Conservation (phyloP, 2,797 vertebrate species). For the Cyprinella venusta region DNA sequence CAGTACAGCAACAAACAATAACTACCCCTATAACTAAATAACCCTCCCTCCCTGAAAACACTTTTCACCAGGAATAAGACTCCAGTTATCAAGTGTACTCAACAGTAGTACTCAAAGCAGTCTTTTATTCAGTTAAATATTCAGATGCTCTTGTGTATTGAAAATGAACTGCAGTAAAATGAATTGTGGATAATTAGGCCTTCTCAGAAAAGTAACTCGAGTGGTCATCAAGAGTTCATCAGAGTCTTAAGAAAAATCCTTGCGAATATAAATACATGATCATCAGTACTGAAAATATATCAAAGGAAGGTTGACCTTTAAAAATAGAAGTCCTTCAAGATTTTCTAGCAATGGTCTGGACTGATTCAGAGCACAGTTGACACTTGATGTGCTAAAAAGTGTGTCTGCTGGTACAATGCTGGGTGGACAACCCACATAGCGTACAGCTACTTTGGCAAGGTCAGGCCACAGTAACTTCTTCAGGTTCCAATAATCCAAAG, state of each 20-base stretch:
- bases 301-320: constrained; percentile 98
- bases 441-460: constrained; percentile 91
- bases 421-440: constrained; percentile 94
- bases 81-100: constrained; percentile 68
- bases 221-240: constrained; percentile 68
- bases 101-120: constrained; percentile 62
- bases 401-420: constrained; percentile 93
- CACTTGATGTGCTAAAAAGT: constrained; percentile 91
- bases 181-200: constrained; percentile 49
- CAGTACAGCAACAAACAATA: constrained; percentile 75
- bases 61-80: constrained; percentile 74
- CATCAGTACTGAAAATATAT: constrained; percentile 99
- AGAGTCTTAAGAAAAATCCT: constrained; percentile 62
- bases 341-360: constrained; percentile 91
- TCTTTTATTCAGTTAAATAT: constrained; percentile 53
- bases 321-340: constrained; percentile 94
- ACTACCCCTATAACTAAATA: constrained; percentile 81
- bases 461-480: constrained; percentile 94
- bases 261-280: constrained; percentile 67
- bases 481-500: constrained; percentile 97
- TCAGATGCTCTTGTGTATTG: constrained; percentile 70
- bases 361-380: constrained; percentile 87
- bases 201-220: constrained; percentile 46
- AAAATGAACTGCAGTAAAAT: constrained; percentile 56
- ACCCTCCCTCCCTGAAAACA: constrained; percentile 79